Evolutionary conservation across 2,888 invertebrate genomes (phyloP).

Genomic region (Drosophila mercatorum): DNA sequence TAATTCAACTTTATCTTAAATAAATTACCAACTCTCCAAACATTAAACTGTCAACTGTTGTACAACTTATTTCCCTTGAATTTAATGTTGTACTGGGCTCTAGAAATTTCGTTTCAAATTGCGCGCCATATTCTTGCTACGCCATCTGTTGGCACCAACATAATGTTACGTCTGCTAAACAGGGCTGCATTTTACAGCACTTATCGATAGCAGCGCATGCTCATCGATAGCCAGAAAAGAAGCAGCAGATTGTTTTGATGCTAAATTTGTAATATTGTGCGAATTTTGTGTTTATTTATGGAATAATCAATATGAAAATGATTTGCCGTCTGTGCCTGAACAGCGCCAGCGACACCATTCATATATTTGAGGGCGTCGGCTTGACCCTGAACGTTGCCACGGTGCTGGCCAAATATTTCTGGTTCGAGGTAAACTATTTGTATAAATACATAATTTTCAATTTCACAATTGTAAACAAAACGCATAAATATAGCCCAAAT

Average conservation of each 20-base stretch:
- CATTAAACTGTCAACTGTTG: constrained; percentile 1
- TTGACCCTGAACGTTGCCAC: constrained; percentile 74
- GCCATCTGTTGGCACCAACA: constrained; percentile 6
- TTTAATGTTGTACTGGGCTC: too few species aligned
- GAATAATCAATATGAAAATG: constrained; percentile 63
- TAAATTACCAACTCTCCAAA: constrained; percentile 78
- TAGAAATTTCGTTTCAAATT: not conserved
- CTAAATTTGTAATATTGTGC: constrained; percentile 18
- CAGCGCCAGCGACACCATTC: constrained; percentile 75
- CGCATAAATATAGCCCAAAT: constrained; percentile 53
- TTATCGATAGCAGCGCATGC: not conserved
- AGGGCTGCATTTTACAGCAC: constrained; percentile 6
- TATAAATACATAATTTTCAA: not conserved
- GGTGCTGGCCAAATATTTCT: constrained; percentile 82
- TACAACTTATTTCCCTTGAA: not conserved
- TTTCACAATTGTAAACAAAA: constrained; percentile 3
- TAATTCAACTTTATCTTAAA: constrained; percentile 79
- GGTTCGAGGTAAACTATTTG: constrained; percentile 81
- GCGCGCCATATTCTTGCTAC: not conserved
- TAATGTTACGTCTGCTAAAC: not conserved
- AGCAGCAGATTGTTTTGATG: constrained; percentile 47
- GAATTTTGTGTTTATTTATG: constrained; percentile 34
- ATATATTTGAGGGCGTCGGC: constrained; percentile 80
- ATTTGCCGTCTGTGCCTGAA: constrained; percentile 83
- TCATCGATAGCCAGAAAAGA: constrained; percentile 30